phyloP scores from a whole-genome alignment of 2,888 invertebrate genomes.

The Anoplius nigerrimus region DNA sequence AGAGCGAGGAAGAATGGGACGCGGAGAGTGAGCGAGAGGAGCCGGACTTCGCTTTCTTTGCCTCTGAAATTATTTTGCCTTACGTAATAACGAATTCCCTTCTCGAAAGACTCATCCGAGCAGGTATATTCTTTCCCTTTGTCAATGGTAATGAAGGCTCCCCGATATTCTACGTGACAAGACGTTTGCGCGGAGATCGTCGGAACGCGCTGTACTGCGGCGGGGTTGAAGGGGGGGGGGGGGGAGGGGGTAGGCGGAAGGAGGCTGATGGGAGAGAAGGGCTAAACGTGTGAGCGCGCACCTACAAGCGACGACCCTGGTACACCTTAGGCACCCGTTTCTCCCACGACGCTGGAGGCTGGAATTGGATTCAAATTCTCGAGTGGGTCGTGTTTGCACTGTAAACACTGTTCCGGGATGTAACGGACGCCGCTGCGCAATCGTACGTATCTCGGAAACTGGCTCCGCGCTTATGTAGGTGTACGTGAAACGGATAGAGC shows the following conservation, averaged over 20 bases:
- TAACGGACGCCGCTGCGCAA: constrained; percentile 44
- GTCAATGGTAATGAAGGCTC: constrained; percentile 42
- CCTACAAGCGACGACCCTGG: constrained; percentile 16
- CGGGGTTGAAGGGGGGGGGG: background rate
- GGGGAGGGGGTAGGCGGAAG: background rate
- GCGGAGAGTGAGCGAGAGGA: background rate
- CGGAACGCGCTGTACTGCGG: background rate
- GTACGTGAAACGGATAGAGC: background rate
- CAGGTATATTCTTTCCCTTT: constrained; percentile 43
- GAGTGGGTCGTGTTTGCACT: constrained; percentile 60
- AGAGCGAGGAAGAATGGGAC: background rate
- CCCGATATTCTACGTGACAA: constrained; percentile 39
- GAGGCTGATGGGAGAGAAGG: too few species aligned
- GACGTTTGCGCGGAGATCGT: constrained; percentile 4
- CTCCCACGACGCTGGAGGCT: constrained; percentile 25
- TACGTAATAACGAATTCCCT: constrained; percentile 41
- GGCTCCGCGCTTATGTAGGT: background rate
- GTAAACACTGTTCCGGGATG: constrained; percentile 61
- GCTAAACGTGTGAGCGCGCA: constrained; percentile 31
- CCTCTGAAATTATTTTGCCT: constrained; percentile 35
- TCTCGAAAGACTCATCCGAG: constrained; percentile 38
- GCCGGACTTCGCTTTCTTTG: background rate
- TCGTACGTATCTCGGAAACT: constrained; percentile 9
- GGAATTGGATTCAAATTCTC: constrained; percentile 68
- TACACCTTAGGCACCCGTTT: constrained; percentile 32